Conservation (phyloP, 2,797 vertebrate genomes). For the Platalea minor region DNA sequence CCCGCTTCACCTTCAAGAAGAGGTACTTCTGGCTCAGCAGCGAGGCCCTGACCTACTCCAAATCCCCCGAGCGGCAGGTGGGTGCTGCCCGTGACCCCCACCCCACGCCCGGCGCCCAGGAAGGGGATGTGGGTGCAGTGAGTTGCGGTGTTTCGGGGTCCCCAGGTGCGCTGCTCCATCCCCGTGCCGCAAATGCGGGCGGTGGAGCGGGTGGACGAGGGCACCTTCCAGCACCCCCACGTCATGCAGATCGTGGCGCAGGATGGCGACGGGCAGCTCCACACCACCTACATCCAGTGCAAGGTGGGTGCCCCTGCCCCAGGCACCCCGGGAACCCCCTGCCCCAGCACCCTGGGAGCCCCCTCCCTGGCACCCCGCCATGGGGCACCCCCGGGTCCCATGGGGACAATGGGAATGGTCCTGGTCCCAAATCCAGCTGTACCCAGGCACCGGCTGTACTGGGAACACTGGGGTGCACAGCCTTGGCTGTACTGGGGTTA, state of each 20-base stretch:
- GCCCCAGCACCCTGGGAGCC: rapidly evolving
- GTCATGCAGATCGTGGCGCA: constrained; percentile 90
- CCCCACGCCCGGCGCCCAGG: too few relatives aligned
- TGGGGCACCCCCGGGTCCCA: rapidly evolving
- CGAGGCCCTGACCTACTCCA: constrained; percentile 84
- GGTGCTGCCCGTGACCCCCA: background rate
- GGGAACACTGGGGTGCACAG: background rate
- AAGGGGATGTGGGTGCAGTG: background rate
- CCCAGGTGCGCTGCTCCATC: constrained; percentile 79
- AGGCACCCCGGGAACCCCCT: rapidly evolving
- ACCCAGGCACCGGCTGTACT: background rate
- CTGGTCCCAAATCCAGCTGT: background rate
- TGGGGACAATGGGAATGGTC: background rate
- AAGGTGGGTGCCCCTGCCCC: constrained; percentile 75
- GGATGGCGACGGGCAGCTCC: constrained; percentile 75
- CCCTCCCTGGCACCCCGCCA: too few relatives aligned
- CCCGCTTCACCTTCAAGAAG: constrained; percentile 89
- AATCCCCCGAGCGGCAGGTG: constrained; percentile 86
- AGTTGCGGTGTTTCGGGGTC: rapidly evolving
- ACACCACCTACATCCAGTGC: constrained; percentile 90
- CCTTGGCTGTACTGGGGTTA: background rate
- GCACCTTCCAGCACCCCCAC: constrained; percentile 90
- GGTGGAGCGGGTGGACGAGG: constrained; percentile 89
- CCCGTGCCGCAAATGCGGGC: constrained; percentile 83
- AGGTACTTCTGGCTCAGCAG: constrained; percentile 90